Percentiles rank a stretch among this genome's conserved stretches.
Evolutionary conservation across 2,888 invertebrate species (phyloP).

Genomic region (Dermolepida albohirtum): DNA sequence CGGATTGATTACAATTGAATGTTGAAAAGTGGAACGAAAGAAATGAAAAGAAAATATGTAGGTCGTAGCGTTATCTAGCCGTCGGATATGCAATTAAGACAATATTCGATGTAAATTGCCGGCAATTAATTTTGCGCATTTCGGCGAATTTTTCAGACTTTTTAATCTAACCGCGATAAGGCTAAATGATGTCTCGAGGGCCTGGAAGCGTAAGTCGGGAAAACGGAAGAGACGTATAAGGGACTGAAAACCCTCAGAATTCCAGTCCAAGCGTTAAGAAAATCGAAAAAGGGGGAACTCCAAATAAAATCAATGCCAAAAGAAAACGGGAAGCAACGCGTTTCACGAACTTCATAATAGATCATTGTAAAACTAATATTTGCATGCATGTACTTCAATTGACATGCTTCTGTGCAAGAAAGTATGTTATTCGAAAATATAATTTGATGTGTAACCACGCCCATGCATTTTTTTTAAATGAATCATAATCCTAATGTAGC

Average conservation of each 20-base stretch:
- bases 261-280: background rate
- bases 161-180: conserved; percentile 52
- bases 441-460: no score
- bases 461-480: no score
- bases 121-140: conserved; percentile 54
- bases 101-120: conserved; percentile 56
- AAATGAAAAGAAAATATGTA: background rate
- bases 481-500: no score
- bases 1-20: background rate
- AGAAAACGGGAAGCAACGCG: background rate
- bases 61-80: background rate
- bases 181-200: conserved; percentile 52
- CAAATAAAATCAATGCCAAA: background rate
- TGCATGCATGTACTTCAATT: no score
- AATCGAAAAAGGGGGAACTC: conserved; percentile 9
- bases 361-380: no score
- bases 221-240: conserved; percentile 46
- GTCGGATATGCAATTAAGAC: conserved; percentile 52
- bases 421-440: no score
- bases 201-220: conserved; percentile 34
- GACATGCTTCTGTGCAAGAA: no score
- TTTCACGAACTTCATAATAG: no score
- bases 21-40: background rate
- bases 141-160: conserved; percentile 40
- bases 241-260: conserved; percentile 37